Conservation (phyloP, 2,888 invertebrate species). For the Cephalotes varians region DNA sequence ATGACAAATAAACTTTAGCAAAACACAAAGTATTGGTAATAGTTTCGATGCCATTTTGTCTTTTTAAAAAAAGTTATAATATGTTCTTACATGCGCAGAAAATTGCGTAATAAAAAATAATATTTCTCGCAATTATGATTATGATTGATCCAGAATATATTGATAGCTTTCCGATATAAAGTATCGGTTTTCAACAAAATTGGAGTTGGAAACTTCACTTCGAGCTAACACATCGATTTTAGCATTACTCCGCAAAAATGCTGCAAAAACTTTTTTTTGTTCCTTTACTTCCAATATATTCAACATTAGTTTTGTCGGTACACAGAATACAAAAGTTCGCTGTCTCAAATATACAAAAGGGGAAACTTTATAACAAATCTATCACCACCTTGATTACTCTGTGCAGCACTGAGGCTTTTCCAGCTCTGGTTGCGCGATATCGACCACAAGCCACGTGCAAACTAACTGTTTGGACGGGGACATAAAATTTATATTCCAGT, state of each 20-base stretch:
- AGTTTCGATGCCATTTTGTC: neutral
- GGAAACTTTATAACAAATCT: conserved; percentile 42
- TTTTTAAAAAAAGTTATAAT: neutral
- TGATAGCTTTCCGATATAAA: neutral
- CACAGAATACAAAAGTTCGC: conserved; percentile 32
- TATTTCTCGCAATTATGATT: neutral
- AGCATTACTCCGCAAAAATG: conserved; percentile 13
- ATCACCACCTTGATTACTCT: conserved; percentile 32
- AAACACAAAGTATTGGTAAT: neutral
- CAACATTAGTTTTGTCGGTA: neutral
- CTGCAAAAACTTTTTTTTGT: neutral
- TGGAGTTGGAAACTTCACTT: conserved; percentile 5
- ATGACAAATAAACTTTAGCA: neutral
- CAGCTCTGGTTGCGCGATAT: conserved; percentile 2
- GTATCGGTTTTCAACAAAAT: conserved; percentile 8
- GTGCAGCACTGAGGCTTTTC: conserved; percentile 9
- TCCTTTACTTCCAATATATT: conserved; percentile 12
- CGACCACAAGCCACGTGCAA: conserved; percentile 41
- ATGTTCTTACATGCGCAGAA: neutral
- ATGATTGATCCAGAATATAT: neutral
- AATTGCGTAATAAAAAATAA: neutral
- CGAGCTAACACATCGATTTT: conserved; percentile 20
- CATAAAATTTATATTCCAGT: conserved; percentile 24
- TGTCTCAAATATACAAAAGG: conserved; percentile 40
- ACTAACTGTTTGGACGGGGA: conserved; percentile 30